A percentile compares a stretch with the other conserved stretches of the same genome.
Conservation (phyloP, 1,140 invertebrate genomes). For the Nylanderia fulva region DNA sequence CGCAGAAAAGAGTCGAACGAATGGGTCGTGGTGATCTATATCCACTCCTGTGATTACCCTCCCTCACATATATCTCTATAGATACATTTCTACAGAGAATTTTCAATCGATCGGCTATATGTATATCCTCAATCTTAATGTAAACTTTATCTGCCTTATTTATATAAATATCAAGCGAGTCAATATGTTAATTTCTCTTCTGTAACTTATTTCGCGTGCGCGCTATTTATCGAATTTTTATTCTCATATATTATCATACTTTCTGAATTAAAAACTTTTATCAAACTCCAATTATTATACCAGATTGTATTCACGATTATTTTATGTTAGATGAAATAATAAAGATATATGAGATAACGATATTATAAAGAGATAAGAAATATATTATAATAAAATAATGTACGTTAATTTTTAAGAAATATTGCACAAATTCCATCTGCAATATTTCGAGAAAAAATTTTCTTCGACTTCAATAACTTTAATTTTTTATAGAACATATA, state of each 20-base stretch:
- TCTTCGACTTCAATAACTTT: not conserved
- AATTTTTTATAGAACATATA: not conserved
- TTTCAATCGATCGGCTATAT: constrained; percentile 45
- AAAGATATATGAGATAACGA: too few relatives aligned
- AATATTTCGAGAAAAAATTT: not conserved
- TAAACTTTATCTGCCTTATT: constrained; percentile 32
- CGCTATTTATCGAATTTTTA: not conserved
- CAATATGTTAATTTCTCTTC: not conserved
- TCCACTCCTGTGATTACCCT: constrained; percentile 44
- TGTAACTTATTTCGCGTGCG: not conserved
- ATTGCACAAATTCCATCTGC: not conserved
- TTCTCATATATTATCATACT: not conserved
- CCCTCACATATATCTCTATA: constrained; percentile 15
- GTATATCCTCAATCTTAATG: not conserved
- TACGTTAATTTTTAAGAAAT: not conserved
- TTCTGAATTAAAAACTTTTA: too few relatives aligned
- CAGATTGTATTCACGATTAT: too few relatives aligned
- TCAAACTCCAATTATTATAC: too few relatives aligned
- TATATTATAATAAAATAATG: too few relatives aligned
- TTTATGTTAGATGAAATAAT: not conserved
- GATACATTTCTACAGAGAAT: constrained; percentile 28
- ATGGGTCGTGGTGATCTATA: constrained; percentile 40
- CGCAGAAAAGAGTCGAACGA: constrained; percentile 37
- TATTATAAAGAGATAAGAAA: too few relatives aligned
- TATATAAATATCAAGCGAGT: constrained; percentile 15